These are phyloP conservation scores for Atethmia centrago DNA, from an alignment of 2,888 invertebrate species.

Conservation along the genomic window DNA sequence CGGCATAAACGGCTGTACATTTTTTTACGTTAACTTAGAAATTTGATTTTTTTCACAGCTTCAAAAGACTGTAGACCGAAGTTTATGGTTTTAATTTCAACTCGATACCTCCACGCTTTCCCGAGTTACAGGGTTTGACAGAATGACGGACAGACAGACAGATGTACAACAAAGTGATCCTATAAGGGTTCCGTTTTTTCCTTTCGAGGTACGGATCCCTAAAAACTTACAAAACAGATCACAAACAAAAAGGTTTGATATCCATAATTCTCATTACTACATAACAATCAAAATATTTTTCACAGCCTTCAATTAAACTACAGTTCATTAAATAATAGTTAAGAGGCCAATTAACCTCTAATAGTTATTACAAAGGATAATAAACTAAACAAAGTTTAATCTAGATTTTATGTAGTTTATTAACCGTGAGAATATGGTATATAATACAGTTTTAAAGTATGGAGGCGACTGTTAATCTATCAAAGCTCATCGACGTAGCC, in stretches of 20 bases:
- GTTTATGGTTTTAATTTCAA: no score
- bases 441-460: slow-evolving; percentile 21
- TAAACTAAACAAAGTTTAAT: slow-evolving; percentile 51
- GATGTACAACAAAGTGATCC: no score
- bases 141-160: no score
- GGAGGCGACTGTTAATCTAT: slow-evolving; percentile 43
- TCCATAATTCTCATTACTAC: slow-evolving; percentile 26
- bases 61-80: no score
- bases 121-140: no score
- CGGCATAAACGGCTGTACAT: no score
- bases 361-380: slow-evolving; percentile 52
- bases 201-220: no score
- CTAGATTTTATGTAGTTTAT: slow-evolving; percentile 47
- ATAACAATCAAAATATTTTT: slow-evolving; percentile 33
- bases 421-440: slow-evolving; percentile 54
- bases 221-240: slow-evolving; percentile 10
- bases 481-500: slow-evolving; percentile 32
- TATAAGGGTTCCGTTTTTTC: no score
- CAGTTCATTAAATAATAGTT: slow-evolving; percentile 46
- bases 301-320: slow-evolving; percentile 54
- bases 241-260: slow-evolving; percentile 23
- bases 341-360: slow-evolving; percentile 39
- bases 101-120: no score
- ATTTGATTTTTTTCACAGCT: no score
- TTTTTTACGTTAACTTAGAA: no score